These are phyloP conservation scores for Typhlichthys subterraneus DNA, from an alignment of 2,797 vertebrate genomes.

Conservation along the genomic window DNA sequence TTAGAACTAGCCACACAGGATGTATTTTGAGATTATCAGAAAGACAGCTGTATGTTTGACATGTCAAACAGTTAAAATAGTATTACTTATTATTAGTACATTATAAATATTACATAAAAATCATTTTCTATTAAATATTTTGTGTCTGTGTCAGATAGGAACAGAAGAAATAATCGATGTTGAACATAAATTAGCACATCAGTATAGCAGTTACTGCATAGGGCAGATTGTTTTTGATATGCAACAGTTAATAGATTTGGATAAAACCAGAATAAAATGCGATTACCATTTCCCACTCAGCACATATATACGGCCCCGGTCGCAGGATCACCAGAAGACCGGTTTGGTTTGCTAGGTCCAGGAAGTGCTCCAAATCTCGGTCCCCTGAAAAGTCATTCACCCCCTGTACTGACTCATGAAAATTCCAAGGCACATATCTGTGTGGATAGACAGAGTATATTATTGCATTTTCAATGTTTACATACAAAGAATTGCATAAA, in stretches of 20 bases:
- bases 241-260: background rate
- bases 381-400: slow-evolving; percentile 85
- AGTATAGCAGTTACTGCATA: too few relatives aligned
- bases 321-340: slow-evolving; percentile 92
- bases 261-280: background rate
- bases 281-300: slow-evolving; percentile 98
- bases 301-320: slow-evolving; percentile 97
- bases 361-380: slow-evolving; percentile 86
- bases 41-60: too few relatives aligned
- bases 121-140: too few relatives aligned
- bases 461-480: background rate
- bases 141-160: too few relatives aligned
- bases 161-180: too few relatives aligned
- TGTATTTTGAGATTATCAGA: too few relatives aligned
- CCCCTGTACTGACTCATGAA: slow-evolving; percentile 86
- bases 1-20: too few relatives aligned
- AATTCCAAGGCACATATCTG: slow-evolving; percentile 97
- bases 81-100: too few relatives aligned
- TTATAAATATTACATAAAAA: too few relatives aligned
- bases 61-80: too few relatives aligned
- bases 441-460: background rate
- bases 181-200: too few relatives aligned
- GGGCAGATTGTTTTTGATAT: background rate
- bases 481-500: background rate
- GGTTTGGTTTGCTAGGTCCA: slow-evolving; percentile 85